These are phyloP conservation scores for Mythimna pallens DNA, from an alignment of 2,888 invertebrate genomes.

Conservation along the genomic window DNA sequence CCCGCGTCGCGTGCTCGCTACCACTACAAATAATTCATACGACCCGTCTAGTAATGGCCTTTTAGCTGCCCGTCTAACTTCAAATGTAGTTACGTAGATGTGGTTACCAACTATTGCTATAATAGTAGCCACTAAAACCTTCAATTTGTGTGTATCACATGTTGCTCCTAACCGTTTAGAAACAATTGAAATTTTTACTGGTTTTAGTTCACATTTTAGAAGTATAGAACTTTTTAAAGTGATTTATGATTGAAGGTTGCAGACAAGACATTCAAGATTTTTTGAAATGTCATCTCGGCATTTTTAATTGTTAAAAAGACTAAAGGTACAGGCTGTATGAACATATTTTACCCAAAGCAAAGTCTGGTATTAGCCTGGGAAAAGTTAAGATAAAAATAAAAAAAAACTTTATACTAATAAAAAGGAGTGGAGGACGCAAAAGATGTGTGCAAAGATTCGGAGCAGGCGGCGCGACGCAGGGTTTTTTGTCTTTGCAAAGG, in stretches of 20 bases:
- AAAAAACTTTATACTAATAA: conserved; percentile 53
- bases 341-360: conserved; percentile 20
- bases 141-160: conserved; percentile 72
- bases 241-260: neutral
- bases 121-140: conserved; percentile 80
- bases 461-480: conserved; percentile 44
- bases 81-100: conserved; percentile 84
- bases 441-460: conserved; percentile 55
- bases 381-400: conserved; percentile 37
- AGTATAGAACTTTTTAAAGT: neutral
- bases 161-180: conserved; percentile 41
- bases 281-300: neutral
- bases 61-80: conserved; percentile 87
- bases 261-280: neutral
- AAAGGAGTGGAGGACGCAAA: conserved; percentile 52
- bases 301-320: neutral
- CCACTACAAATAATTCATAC: conserved; percentile 88
- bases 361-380: conserved; percentile 22
- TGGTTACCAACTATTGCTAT: conserved; percentile 81
- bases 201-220: neutral
- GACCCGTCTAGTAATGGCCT: conserved; percentile 86
- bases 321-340: neutral
- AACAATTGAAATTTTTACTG: conserved; percentile 18
- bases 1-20: conserved; percentile 80
- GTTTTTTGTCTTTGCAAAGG: conserved; percentile 57